Base-by-base conservation (phyloP, 2,113 vertebrate genomes). In the Lasiurus cinereus region DNA sequence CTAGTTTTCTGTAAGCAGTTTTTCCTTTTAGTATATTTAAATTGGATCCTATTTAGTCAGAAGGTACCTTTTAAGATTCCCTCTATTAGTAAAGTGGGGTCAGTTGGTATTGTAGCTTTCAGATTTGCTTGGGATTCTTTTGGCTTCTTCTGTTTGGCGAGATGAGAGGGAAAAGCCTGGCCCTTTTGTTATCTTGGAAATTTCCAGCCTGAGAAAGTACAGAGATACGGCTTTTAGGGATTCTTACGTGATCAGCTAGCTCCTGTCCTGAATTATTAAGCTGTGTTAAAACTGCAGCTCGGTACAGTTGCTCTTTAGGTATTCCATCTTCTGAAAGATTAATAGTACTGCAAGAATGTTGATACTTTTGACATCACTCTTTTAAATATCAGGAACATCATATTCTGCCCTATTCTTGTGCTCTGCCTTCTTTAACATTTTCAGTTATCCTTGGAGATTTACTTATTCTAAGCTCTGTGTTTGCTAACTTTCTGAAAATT, bases 241-340 rank as follows among this genome's bases (percentile, higher is more conserved):
- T 94, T 94, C 82, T 12, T 59, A 50, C 33, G 85, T 89, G 83
- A 95, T 93, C 93, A 95, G 95, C 95, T 73, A 96, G 74, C 83
- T 92, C 84, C 86, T 85, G 94, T 62, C 96, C 97, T 98, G 97
- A 98, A 98, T 98, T 98, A 98, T 98, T 98, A 97, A 98, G 96
- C 87, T 97, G 52, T 94, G 62, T 98, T 98, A 98, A 97, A 98
- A 97, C 96, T 98, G 95, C 96, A 95, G 90, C 96, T 97, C 96
- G 33, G 96, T 97, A 79, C 88, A 95, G 88, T 96, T 91, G 96
- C 96, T 94, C 88, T 96, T 98, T 96, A 91, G 83, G 95, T 96
- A 97, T 98, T 97, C 79, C 86, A 93, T 95, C 97, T 90, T 97
- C 94, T 98, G 97, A 98, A 98, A 98, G 97, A 98, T 98, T 98